Conservation (phyloP, 1,140 invertebrate genomes). For the Hylaeus volcanicus region DNA sequence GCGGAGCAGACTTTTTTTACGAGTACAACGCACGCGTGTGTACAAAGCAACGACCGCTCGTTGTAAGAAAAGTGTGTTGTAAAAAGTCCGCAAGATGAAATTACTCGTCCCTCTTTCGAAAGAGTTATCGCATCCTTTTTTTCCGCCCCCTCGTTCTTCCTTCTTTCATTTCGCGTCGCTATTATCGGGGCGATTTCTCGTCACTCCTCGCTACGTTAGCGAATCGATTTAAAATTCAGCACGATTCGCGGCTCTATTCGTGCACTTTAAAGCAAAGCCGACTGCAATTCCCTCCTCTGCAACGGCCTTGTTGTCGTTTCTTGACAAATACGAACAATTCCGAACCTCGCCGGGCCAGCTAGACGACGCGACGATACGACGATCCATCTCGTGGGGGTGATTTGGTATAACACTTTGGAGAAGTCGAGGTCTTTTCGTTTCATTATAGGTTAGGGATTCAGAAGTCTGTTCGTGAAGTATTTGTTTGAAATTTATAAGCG, state of each 20-base stretch:
- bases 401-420: too few relatives aligned
- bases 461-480: too few relatives aligned
- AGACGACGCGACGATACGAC: constrained; percentile 53
- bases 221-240: constrained; percentile 62
- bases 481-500: too few relatives aligned
- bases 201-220: constrained; percentile 24
- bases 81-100: constrained; percentile 44
- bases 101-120: constrained; percentile 31
- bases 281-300: constrained; percentile 47
- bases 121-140: background rate
- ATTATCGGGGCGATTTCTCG: constrained; percentile 49
- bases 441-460: too few relatives aligned
- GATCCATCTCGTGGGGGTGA: constrained; percentile 49
- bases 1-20: constrained; percentile 49
- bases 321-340: constrained; percentile 71
- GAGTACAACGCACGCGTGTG: constrained; percentile 31
- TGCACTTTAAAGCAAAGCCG: constrained; percentile 58
- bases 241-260: constrained; percentile 56
- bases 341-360: constrained; percentile 58
- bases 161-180: background rate
- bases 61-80: constrained; percentile 34
- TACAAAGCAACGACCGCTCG: constrained; percentile 19
- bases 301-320: constrained; percentile 45
- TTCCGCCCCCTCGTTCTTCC: background rate
- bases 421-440: too few relatives aligned